Evolutionary conservation across 1,140 invertebrate genomes (phyloP).

Genomic region (Dendrolimus kikuchii): DNA sequence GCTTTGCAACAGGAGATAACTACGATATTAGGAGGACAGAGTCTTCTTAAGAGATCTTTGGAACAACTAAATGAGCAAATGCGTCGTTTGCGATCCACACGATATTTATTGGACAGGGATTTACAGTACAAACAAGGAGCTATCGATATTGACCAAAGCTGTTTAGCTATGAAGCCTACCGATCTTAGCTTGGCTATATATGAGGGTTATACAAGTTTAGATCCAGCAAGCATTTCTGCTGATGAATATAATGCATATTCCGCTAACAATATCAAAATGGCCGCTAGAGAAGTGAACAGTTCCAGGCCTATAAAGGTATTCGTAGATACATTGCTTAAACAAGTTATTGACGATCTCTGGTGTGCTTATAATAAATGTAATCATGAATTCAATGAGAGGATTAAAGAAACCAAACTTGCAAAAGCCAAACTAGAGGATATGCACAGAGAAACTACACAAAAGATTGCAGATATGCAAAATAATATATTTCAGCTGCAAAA

Average conservation of each 20-base stretch:
- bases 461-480: conserved; percentile 75
- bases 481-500: conserved; percentile 86
- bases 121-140: conserved; percentile 86
- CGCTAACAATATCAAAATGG: conserved; percentile 80
- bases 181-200: conserved; percentile 79
- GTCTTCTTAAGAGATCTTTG: conserved; percentile 78
- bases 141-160: conserved; percentile 81
- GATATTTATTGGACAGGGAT: conserved; percentile 87
- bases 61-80: conserved; percentile 87
- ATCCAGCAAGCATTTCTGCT: conserved; percentile 78
- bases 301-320: conserved; percentile 81
- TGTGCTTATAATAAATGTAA: conserved; percentile 72
- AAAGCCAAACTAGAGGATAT: conserved; percentile 89
- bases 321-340: conserved; percentile 86
- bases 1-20: conserved; percentile 74
- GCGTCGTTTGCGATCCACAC: conserved; percentile 82
- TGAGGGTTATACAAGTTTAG: conserved; percentile 74
- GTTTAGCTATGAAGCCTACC: conserved; percentile 77
- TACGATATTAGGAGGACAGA: conserved; percentile 70
- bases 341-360: conserved; percentile 78
- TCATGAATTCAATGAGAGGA: conserved; percentile 82
- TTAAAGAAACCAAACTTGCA: conserved; percentile 83
- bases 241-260: conserved; percentile 89
- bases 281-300: conserved; percentile 83
- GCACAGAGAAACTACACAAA: conserved; percentile 77